Base-by-base conservation (phyloP, 2,888 invertebrate genomes). In the Dione vanillae region DNA sequence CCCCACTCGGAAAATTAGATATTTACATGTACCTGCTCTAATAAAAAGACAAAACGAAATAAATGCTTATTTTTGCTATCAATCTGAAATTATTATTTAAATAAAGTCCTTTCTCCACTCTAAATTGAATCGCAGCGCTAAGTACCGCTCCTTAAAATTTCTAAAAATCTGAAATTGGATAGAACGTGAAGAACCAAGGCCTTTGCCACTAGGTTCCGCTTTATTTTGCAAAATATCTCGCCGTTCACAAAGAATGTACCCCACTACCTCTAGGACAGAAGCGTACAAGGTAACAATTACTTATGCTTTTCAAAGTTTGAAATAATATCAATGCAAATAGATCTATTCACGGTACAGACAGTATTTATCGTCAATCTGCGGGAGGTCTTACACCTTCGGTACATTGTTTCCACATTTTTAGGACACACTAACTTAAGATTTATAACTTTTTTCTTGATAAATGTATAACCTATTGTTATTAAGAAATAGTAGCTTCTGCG, bases 321-420 rank as follows among this genome's bases (percentile, higher is more conserved):
- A 62, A 27, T 47, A 62, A 45, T 35, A 12, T 49, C 35, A 49
- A 35, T 64, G 19, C 37, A 40, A 64, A 64, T 64, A 16, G 16
- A 16, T 37, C 20, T 45, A 41, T 52, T 69, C 16, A 54, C n/a
- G 27, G 14, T n/a, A 56, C 27, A 12, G 37, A 56, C 27, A 12
- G 37, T 20, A 20, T 45, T 45, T 16, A 45, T 5, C 45, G 40
- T 20, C 35, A 79, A 85, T 84, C 89, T 79, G 77, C 85, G 78
- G 90, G 89, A 84, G 86, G 86, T 82, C 83, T 79, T 78, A 78
- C 75, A 76, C 14, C n/a, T 1, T n/a, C 35, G 16, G 10, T 10
- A 37, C 73, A 85, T 89, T 89, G 88, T 90, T 88, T 89, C 52
- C 83, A 82, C 75, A 84, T 87, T 88, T 84, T 80, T 14, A 85